A percentile compares a stretch with the other conserved stretches of the same genome.
These are phyloP conservation scores for Epizoanthus stellaris DNA, from an alignment of 92 coral and sea anemone species.

Conservation along the genomic window DNA sequence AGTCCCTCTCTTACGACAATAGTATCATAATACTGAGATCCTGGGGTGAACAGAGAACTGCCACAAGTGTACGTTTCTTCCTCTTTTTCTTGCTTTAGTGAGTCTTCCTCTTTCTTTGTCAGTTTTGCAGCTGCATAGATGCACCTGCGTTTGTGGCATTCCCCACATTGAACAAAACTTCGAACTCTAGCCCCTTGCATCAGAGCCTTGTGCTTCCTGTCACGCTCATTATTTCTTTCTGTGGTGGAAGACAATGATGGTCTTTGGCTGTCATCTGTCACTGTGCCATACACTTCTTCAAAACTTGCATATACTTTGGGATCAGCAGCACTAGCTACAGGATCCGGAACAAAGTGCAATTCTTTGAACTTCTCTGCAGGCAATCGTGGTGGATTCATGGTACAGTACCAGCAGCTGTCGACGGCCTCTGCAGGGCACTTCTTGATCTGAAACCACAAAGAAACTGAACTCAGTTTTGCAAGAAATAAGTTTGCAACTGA, in stretches of 20 bases:
- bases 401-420: background rate
- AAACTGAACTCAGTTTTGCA: background rate
- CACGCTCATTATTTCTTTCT: background rate
- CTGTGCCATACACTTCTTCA: background rate
- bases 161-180: background rate
- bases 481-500: background rate
- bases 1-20: constrained; percentile 18
- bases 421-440: background rate
- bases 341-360: constrained; percentile 14
- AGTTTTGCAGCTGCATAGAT: background rate
- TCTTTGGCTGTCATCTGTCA: background rate
- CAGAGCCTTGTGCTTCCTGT: background rate
- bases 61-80: constrained; percentile 26
- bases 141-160: constrained; percentile 8
- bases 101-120: background rate
- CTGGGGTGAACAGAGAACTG: constrained; percentile 1
- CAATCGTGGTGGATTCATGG: background rate
- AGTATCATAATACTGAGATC: background rate
- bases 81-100: background rate
- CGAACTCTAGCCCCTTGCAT: background rate
- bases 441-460: background rate
- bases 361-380: background rate
- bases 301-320: background rate
- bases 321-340: constrained; percentile 4
- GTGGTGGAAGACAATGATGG: background rate